Evolutionary conservation across 1,140 invertebrate genomes (phyloP).

Genomic region (Aphidius ervi): DNA sequence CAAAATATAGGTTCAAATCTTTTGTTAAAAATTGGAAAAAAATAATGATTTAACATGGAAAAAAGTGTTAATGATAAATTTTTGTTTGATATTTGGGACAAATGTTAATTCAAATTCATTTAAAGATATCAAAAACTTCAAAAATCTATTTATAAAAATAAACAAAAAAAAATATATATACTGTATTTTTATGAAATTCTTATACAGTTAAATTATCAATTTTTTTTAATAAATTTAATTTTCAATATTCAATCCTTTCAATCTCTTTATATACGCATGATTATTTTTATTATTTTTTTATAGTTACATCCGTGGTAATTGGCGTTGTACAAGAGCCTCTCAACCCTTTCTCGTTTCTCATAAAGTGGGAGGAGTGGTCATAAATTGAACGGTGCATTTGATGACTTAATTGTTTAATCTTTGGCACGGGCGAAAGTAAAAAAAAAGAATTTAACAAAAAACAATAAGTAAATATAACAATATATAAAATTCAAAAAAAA

Average conservation of each 20-base stretch:
- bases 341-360: background rate
- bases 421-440: background rate
- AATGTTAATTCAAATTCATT: background rate
- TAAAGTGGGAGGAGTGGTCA: slow-evolving; percentile 17
- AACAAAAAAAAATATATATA: background rate
- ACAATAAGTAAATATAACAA: background rate
- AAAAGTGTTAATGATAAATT: too few species aligned
- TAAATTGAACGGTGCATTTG: slow-evolving; percentile 22
- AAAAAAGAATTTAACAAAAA: background rate
- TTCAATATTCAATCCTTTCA: too few species aligned
- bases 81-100: too few species aligned
- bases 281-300: background rate
- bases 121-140: too few species aligned
- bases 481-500: too few species aligned
- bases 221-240: too few species aligned
- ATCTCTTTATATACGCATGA: too few species aligned
- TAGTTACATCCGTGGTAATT: slow-evolving; percentile 18
- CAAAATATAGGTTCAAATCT: too few species aligned
- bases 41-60: too few species aligned
- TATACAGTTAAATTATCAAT: too few species aligned
- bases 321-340: slow-evolving; percentile 8
- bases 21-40: too few species aligned
- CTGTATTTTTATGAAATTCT: too few species aligned
- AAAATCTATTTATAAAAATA: background rate
- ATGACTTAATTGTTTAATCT: slow-evolving; percentile 25